A percentile compares a stretch with the other conserved stretches of the same genome.
Conservation (phyloP, 2,888 invertebrate species). For the Eumacrocentrus americanus region DNA sequence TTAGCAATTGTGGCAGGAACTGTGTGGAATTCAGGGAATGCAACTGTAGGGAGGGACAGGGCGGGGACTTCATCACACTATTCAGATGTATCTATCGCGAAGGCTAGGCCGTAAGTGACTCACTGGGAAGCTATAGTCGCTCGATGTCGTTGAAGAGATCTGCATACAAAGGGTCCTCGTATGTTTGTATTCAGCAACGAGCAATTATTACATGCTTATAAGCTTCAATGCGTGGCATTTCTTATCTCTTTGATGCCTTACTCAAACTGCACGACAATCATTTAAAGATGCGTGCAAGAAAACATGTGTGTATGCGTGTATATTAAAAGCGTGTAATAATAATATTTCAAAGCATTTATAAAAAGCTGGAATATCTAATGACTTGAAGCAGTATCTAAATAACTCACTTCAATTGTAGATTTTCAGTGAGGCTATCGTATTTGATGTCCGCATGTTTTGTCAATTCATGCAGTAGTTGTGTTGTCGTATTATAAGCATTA, state of each 20-base stretch:
- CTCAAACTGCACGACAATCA: conserved; percentile 15
- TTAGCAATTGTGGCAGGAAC: neutral
- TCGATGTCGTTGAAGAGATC: conserved; percentile 31
- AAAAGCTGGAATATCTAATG: too few relatives aligned
- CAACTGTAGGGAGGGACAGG: neutral
- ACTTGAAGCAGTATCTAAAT: too few relatives aligned
- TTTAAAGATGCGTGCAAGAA: too few relatives aligned
- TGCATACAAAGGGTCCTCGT: conserved; percentile 27
- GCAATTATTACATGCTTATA: neutral
- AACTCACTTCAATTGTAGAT: too few relatives aligned
- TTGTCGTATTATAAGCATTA: conserved; percentile 11
- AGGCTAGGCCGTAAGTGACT: conserved; percentile 24
- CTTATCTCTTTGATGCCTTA: conserved; percentile 1
- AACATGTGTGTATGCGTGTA: too few relatives aligned
- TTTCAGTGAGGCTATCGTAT: conserved; percentile 11
- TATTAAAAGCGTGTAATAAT: too few relatives aligned
- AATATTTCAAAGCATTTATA: too few relatives aligned
- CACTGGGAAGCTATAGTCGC: conserved; percentile 33
- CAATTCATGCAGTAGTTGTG: conserved; percentile 14
- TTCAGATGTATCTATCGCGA: conserved; percentile 10
- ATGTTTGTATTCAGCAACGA: conserved; percentile 10
- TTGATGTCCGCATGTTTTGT: conserved; percentile 8
- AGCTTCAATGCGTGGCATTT: neutral
- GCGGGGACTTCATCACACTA: neutral
- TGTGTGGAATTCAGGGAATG: neutral